Conservation (phyloP, 2,888 invertebrate genomes). For the Hemaris fuciformis region DNA sequence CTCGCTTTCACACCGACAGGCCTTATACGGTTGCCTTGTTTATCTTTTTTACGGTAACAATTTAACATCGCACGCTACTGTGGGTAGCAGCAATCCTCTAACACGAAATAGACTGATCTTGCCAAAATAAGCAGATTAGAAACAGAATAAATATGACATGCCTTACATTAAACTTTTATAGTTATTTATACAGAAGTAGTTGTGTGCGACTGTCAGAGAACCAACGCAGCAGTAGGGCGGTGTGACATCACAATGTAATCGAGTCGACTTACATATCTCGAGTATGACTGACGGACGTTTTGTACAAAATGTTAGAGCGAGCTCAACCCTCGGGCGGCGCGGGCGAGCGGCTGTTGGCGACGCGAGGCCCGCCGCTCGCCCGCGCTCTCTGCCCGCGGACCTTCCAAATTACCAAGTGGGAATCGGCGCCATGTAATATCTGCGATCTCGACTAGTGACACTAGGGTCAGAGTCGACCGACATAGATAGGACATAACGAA, state of each 20-base stretch:
- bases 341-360: too few relatives aligned
- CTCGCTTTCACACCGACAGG: background rate
- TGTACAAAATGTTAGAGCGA: constrained; percentile 1
- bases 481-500: constrained; percentile 80
- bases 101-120: constrained; percentile 7
- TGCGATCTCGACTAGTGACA: constrained; percentile 26
- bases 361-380: background rate
- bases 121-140: constrained; percentile 4
- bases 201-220: background rate
- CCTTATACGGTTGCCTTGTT: background rate
- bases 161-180: background rate
- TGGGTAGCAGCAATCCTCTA: background rate
- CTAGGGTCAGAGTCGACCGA: constrained; percentile 57
- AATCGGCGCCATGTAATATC: constrained; percentile 8
- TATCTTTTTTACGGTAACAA: background rate
- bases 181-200: constrained; percentile 3
- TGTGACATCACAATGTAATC: constrained; percentile 4
- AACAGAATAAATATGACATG: background rate
- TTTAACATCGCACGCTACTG: background rate
- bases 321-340: background rate
- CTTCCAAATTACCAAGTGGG: constrained; percentile 5
- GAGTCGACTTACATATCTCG: background rate
- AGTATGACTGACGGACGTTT: constrained; percentile 3
- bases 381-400: background rate
- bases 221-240: constrained; percentile 3